Conservation (phyloP, 2,888 invertebrate genomes). For the Petrophora chlorosata region DNA sequence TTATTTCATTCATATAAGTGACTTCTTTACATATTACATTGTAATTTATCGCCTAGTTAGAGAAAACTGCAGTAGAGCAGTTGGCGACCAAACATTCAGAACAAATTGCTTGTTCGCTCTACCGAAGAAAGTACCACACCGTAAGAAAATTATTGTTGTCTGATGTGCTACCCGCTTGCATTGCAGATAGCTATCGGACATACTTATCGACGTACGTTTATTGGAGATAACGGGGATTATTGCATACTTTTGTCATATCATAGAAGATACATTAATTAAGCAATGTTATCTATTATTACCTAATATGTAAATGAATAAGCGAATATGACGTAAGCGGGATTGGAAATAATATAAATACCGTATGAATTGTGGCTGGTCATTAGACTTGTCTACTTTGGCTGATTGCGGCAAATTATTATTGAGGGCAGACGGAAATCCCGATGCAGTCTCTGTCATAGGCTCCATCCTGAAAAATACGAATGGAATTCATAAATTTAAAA, state of each 20-base stretch:
- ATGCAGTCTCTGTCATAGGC: slow-evolving; percentile 51
- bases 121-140: slow-evolving; percentile 60
- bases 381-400: slow-evolving; percentile 39
- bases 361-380: slow-evolving; percentile 44
- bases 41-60: slow-evolving; percentile 59
- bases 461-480: slow-evolving; percentile 62
- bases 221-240: slow-evolving; percentile 7
- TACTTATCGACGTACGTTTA: slow-evolving; percentile 28
- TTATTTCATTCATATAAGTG: slow-evolving; percentile 28
- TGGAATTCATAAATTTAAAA: neutral
- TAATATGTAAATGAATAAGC: no score
- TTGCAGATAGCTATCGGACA: slow-evolving; percentile 32
- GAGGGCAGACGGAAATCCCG: slow-evolving; percentile 49
- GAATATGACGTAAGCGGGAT: no score
- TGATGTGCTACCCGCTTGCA: slow-evolving; percentile 45
- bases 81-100: slow-evolving; percentile 61
- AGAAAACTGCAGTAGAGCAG: slow-evolving; percentile 57
- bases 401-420: slow-evolving; percentile 44
- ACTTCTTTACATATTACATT: slow-evolving; percentile 46
- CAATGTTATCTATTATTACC: no score
- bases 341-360: slow-evolving; percentile 46
- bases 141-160: slow-evolving; percentile 56
- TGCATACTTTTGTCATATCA: neutral
- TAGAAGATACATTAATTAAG: no score
- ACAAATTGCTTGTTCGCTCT: slow-evolving; percentile 67